Evolutionary conservation across 64 coral and sea anemone genomes (phyloP).

Genomic region (Montipora efflorescens): DNA sequence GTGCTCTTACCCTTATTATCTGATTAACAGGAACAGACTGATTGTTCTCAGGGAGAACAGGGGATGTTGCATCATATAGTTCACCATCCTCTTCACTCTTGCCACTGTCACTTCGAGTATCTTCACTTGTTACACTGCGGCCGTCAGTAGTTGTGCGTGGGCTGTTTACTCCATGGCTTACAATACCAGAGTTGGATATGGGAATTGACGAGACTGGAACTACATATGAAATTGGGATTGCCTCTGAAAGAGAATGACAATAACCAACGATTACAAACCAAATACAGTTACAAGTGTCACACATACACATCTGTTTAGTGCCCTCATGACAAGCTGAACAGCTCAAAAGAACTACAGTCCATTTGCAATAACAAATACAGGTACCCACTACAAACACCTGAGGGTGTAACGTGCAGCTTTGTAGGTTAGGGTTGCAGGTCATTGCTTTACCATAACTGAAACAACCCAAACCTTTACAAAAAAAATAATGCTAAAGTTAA

Average conservation of each 20-base stretch:
- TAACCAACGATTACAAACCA: neutral
- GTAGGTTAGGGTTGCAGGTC: too few species aligned
- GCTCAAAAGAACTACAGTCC: too few species aligned
- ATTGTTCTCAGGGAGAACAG: constrained; percentile 28
- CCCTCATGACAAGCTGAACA: too few species aligned
- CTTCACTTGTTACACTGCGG: constrained; percentile 90
- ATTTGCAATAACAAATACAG: too few species aligned
- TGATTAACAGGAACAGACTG: constrained; percentile 22
- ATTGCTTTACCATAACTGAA: too few species aligned
- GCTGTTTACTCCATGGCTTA: constrained; percentile 77
- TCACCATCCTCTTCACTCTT: constrained; percentile 92
- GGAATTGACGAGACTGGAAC: constrained; percentile 76
- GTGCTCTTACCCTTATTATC: constrained; percentile 71
- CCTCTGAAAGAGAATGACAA: constrained; percentile 53
- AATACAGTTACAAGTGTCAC: neutral
- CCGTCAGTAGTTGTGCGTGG: constrained; percentile 77
- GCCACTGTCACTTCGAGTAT: constrained; percentile 93
- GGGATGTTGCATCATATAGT: constrained; percentile 73
- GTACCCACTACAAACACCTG: too few species aligned
- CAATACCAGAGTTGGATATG: constrained; percentile 52
- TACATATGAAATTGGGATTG: constrained; percentile 91
- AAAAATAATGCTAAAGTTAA: too few species aligned
- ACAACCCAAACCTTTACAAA: too few species aligned
- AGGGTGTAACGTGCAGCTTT: too few species aligned
- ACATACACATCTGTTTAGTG: neutral